phyloP scores from a whole-genome alignment of 1,140 invertebrate species.

The Pentalonia nigronervosa region DNA sequence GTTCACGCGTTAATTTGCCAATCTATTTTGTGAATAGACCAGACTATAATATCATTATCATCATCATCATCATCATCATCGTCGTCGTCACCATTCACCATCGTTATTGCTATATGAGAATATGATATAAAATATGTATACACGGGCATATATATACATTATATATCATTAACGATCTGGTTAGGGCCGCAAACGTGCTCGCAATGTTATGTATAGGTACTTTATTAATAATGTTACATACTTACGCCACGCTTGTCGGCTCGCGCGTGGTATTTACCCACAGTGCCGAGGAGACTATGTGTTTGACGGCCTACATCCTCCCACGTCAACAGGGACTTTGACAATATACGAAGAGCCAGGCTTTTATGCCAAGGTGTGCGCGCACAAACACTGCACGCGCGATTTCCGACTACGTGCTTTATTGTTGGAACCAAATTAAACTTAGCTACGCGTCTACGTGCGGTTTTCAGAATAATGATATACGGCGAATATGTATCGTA shows the following conservation, averaged over 20 bases:
- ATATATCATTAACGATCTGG: not conserved
- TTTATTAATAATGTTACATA: not conserved
- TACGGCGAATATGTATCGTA: too few species aligned
- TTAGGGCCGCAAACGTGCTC: conserved; percentile 37
- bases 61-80: not conserved
- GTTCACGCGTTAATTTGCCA: conserved; percentile 55
- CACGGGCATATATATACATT: too few species aligned
- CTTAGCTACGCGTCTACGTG: not conserved
- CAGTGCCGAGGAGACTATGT: not conserved
- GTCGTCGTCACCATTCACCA: not conserved
- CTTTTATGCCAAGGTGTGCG: not conserved
- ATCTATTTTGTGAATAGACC: conserved; percentile 53
- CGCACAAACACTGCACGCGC: too few species aligned
- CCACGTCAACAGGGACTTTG: not conserved
- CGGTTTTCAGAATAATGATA: not conserved
- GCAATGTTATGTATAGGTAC: not conserved
- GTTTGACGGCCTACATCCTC: conserved; percentile 15
- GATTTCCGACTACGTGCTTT: not conserved
- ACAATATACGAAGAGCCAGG: not conserved
- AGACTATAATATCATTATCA: not conserved
- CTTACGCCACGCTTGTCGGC: not conserved
- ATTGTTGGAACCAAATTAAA: conserved; percentile 1
- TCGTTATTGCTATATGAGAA: conserved; percentile 11
- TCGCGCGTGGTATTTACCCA: not conserved
- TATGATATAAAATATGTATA: not conserved